Evolutionary conservation across 2,797 vertebrate genomes (phyloP), one percentile per base, ranked within the genome.

Genomic region (Sebastolobus altivelis): DNA sequence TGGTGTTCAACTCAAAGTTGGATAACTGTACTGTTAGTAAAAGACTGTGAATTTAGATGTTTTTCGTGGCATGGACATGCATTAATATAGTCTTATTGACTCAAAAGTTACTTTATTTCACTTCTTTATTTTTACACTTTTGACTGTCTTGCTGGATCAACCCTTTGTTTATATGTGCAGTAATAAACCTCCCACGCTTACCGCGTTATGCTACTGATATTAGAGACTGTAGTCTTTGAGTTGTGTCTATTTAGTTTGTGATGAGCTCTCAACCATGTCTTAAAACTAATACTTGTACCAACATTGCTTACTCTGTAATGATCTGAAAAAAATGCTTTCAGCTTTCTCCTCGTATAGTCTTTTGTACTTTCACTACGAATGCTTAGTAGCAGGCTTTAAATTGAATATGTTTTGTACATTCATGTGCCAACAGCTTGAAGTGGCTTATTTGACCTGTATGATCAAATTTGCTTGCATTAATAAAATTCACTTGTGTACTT

Each of bases 371-470:
- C 97, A 97, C 96, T 96, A 96, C 95, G 95, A 97, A 97, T 98
- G 98, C 97, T 98, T 98, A 97, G 97, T 98, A 97, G 96, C 96
- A 96, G 96, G 97, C 97, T 97, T 97, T 97, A 96, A 94, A 95
- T 96, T 97, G 94, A 96, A 96, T 97, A 95, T 97, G 97, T 99
- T 99, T 98, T 99, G 97, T 99, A 99, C 96, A 97, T 99, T 97
- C 96, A 97, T 97, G 98, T 99, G 98, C 98, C 97, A 98, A 98
- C 97, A 97, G 98, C 98, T 98, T 97, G 96, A 97, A 97, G 97
- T 98, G 97, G 97, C 97, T 96, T 95, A 95, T 99, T 98, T 98
- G 97, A 99, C 97, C 96, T 97, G 97, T 99, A 97, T 96, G 95
- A 98, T 97, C 95, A 97, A 98, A 96, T 94, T 93, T 99, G 98